These are phyloP conservation scores for Microctonus brassicae DNA, from an alignment of 2,888 invertebrate species.

Conservation along the genomic window DNA sequence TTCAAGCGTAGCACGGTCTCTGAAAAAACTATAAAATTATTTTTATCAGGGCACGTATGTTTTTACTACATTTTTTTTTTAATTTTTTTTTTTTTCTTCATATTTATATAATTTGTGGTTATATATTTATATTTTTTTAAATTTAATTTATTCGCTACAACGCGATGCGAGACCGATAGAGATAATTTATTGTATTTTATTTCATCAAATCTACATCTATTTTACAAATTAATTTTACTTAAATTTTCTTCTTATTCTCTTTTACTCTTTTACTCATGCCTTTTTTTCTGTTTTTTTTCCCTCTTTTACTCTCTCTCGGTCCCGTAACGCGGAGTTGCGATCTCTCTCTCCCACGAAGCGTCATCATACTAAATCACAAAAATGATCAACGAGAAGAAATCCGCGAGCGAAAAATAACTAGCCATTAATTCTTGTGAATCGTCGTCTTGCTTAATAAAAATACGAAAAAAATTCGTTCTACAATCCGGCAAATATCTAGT, in stretches of 20 bases:
- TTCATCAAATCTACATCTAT: neutral
- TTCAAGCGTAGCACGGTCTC: conserved; percentile 69
- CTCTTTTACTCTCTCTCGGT: conserved; percentile 39
- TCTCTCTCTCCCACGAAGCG: conserved; percentile 61
- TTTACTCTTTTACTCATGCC: conserved; percentile 7
- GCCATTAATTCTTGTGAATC: neutral
- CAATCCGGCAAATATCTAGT: neutral
- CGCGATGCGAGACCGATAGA: conserved; percentile 42
- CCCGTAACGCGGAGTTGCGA: conserved; percentile 55
- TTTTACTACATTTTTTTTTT: conserved; percentile 11
- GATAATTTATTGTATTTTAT: conserved; percentile 8
- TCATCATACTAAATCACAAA: conserved; percentile 24
- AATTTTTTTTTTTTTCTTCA: conserved; percentile 26
- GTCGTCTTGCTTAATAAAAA: neutral
- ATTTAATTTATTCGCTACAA: conserved; percentile 27
- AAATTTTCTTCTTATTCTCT: neutral
- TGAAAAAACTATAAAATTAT: conserved; percentile 55
- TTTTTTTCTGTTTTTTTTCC: conserved; percentile 19
- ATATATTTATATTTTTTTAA: conserved; percentile 2
- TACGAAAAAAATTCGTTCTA: too few relatives aligned
- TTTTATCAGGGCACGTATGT: conserved; percentile 30
- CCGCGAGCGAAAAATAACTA: conserved; percentile 10
- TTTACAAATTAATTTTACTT: neutral
- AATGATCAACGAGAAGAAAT: conserved; percentile 7
- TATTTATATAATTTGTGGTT: conserved; percentile 2